A percentile compares a stretch with the other conserved stretches of the same genome.
Conservation (phyloP, 2,888 invertebrate species). For the Macrosiphum euphorbiae region DNA sequence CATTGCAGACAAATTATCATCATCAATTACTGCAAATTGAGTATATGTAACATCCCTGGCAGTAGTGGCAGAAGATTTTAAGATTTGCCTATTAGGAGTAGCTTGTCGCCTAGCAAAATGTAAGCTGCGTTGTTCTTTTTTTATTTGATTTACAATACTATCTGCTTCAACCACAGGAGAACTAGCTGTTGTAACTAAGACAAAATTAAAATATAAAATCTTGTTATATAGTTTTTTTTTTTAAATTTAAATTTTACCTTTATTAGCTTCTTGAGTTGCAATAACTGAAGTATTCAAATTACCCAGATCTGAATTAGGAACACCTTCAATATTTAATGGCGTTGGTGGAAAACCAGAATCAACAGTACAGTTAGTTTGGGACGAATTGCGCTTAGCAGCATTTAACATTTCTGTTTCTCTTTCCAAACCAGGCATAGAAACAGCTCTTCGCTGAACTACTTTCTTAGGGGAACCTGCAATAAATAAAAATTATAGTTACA, state of each 20-base stretch:
- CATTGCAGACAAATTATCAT: slow-evolving; percentile 89
- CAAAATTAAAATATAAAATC: not conserved
- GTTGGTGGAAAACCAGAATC: slow-evolving; percentile 27
- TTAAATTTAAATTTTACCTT: slow-evolving; percentile 36
- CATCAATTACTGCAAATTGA: slow-evolving; percentile 93
- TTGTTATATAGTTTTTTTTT: not conserved
- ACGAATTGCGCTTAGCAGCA: slow-evolving; percentile 53
- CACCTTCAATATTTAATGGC: slow-evolving; percentile 32
- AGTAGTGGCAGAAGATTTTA: slow-evolving; percentile 61
- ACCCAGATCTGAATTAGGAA: slow-evolving; percentile 21
- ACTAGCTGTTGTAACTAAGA: not conserved
- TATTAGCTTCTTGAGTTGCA: slow-evolving; percentile 40
- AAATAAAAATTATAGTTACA: slow-evolving; percentile 16
- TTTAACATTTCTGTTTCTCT: slow-evolving; percentile 57
- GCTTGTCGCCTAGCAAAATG: slow-evolving; percentile 50
- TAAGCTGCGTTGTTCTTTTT: slow-evolving; percentile 60
- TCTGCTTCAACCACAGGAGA: slow-evolving; percentile 55
- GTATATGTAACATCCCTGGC: slow-evolving; percentile 84
- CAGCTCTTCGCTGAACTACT: slow-evolving; percentile 70
- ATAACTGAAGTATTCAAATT: slow-evolving; percentile 39
- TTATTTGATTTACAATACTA: slow-evolving; percentile 44
- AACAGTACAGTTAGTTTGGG: slow-evolving; percentile 52
- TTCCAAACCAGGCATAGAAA: slow-evolving; percentile 72
- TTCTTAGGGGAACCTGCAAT: slow-evolving; percentile 72
- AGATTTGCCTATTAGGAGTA: slow-evolving; percentile 51